Base-by-base conservation (phyloP, 1,140 invertebrate species). In the Saccostrea glomerata region DNA sequence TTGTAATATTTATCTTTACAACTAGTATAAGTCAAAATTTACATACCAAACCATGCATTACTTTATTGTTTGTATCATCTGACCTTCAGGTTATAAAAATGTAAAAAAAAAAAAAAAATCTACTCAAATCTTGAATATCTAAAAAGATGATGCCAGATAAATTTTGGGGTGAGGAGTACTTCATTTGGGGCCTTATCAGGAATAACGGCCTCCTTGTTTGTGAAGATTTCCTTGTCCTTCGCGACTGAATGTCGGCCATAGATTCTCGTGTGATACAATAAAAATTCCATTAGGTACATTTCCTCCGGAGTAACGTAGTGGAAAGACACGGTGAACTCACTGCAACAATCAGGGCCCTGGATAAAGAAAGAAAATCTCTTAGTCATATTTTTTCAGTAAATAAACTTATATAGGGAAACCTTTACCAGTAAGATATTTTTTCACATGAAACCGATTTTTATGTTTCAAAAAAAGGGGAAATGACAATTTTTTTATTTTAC, bases 301-400 rank as follows among this genome's bases (percentile, higher is more conserved):
- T 84, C 73, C 5, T 77, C 55, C 20, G 90, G 89, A 0, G 60
- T 60, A 0, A 88, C 84, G 70, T 91, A 90, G 84, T 91, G 91
- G 84, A 90, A 91, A 23, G 85, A 70, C n/a, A 90, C 87, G 20
- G 89, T 84, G 13, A 90, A 87, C 55, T 91, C 88, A 56, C 91
- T 91, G 63, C 91, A 91, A 63, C 91, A 91, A 25, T 89, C 84
- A 0, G 36, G 54, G 13, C 90, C 89, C 91, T 91, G 85, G 7
- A 88, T 85, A 82, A 25, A 82, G 63, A 77, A 7, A 73, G n/a
- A 63, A 47, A 40, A 86, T 60, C n/a, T 63, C 13, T 40, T 6
- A 47, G 47, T 47, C 47, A 47, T 47, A 47, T 47, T 9, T 47
- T 47, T 47, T 6, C 47, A 47, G 47, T 47, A 47, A 6, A 47